These are phyloP conservation scores for Phalacrocorax aristotelis DNA, from an alignment of 2,113 vertebrate species.

Conservation along the genomic window DNA sequence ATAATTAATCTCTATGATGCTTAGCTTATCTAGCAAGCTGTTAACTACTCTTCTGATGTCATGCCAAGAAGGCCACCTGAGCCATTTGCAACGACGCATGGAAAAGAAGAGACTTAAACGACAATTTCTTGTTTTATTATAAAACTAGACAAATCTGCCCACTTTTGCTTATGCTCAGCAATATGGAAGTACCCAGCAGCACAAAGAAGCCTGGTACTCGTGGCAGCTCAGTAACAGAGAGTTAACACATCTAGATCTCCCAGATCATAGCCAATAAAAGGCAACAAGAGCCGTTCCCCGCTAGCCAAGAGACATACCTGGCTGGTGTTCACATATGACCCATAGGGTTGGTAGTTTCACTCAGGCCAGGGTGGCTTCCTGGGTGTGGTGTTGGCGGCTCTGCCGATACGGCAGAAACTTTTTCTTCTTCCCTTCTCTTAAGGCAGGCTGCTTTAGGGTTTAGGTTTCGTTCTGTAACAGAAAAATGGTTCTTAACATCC, in stretches of 20 bases:
- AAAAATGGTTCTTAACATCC: conserved; percentile 9
- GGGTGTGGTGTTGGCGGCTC: conserved; percentile 88
- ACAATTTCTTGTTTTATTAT: background rate
- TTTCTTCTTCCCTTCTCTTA: conserved; percentile 98
- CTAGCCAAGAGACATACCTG: conserved; percentile 43
- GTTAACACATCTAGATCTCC: rapidly evolving
- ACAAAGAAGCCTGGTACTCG: background rate
- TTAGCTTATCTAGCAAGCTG: conserved; percentile 34
- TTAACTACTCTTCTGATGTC: conserved; percentile 10
- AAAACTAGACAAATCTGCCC: background rate
- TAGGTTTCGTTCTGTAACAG: conserved; percentile 88
- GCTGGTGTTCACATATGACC: conserved; percentile 90
- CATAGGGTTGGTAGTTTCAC: conserved; percentile 96
- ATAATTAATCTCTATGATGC: conserved; percentile 6
- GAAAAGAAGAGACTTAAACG: background rate
- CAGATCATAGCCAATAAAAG: rapidly evolving
- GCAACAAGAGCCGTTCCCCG: background rate
- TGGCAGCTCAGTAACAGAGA: background rate
- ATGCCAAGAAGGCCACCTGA: conserved; percentile 50
- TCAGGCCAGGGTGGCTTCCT: conserved; percentile 89
- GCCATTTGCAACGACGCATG: background rate
- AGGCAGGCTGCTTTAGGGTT: conserved; percentile 99
- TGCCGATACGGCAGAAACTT: conserved; percentile 90
- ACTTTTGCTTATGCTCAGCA: background rate
- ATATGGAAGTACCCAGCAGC: background rate